These are phyloP conservation scores for Platycercus adscitus DNA, from an alignment of 2,113 vertebrate genomes.

Conservation along the genomic window DNA sequence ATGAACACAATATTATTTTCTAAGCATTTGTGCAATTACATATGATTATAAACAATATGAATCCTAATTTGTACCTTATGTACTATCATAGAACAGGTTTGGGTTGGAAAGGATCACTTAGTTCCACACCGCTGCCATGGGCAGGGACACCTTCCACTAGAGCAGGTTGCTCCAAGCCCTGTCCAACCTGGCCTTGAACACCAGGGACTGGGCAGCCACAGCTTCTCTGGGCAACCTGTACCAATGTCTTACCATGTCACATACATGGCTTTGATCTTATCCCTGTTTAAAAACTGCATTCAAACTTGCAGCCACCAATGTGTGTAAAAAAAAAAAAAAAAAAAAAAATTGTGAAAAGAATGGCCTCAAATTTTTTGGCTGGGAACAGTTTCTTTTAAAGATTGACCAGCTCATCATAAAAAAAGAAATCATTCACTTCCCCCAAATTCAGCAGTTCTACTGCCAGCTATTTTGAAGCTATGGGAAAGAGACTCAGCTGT, in stretches of 20 bases:
- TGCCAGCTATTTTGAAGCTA: neutral
- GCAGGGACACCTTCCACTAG: neutral
- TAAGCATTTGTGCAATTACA: conserved; percentile 29
- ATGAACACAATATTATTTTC: conserved; percentile 3
- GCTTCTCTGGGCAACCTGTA: neutral
- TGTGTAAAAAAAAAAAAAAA: neutral
- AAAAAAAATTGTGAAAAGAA: neutral
- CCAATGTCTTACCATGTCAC: neutral
- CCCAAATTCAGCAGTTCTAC: neutral
- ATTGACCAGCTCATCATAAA: neutral
- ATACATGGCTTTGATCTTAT: neutral
- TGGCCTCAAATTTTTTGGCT: neutral
- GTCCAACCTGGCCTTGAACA: neutral
- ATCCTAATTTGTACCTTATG: neutral
- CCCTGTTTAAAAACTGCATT: neutral
- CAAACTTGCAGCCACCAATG: neutral
- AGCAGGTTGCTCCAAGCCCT: neutral
- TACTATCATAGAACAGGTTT: neutral
- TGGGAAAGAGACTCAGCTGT: neutral
- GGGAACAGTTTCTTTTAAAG: neutral
- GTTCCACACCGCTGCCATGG: neutral
- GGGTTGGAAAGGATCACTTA: neutral
- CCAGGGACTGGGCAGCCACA: neutral
- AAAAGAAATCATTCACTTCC: neutral
- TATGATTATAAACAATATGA: neutral